phyloP scores from a whole-genome alignment of 2,888 invertebrate species.

The Hermaeophaga mercurialis region DNA sequence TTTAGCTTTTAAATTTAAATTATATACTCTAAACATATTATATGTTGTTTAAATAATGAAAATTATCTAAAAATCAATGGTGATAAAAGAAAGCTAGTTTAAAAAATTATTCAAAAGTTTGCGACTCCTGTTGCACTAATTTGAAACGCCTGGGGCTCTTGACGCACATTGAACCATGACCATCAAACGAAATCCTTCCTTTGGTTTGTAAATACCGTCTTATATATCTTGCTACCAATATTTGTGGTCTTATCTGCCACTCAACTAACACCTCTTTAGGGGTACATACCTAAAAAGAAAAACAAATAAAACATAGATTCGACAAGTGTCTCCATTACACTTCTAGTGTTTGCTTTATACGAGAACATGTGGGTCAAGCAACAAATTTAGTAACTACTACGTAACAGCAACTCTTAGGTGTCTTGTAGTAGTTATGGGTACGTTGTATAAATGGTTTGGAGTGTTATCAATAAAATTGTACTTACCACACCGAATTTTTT shows the following conservation, averaged over 20 bases:
- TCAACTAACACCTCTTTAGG: slow-evolving; percentile 88
- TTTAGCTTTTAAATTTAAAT: background rate
- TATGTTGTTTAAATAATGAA: background rate
- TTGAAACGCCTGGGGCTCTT: slow-evolving; percentile 88
- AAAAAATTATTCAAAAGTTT: slow-evolving; percentile 78
- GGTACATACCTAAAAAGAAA: slow-evolving; percentile 71
- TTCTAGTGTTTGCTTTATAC: too few species aligned
- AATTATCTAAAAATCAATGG: background rate
- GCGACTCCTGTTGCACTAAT: slow-evolving; percentile 88
- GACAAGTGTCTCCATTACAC: background rate
- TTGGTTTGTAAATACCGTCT: slow-evolving; percentile 80
- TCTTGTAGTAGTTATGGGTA: too few species aligned
- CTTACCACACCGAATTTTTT: too few species aligned
- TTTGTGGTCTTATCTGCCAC: slow-evolving; percentile 90
- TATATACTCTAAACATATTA: background rate
- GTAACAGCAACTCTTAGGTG: too few species aligned
- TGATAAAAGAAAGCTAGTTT: background rate
- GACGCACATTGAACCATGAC: slow-evolving; percentile 79
- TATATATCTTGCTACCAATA: slow-evolving; percentile 81
- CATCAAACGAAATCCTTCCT: slow-evolving; percentile 70
- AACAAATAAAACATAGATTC: background rate
- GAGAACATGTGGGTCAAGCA: too few species aligned
- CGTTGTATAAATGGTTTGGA: too few species aligned
- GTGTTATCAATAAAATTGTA: too few species aligned
- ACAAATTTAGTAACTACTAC: too few species aligned